A percentile compares a stretch with the other conserved stretches of the same genome.
Conservation (phyloP, 2,797 vertebrate genomes). For the Gouania willdenowi region DNA sequence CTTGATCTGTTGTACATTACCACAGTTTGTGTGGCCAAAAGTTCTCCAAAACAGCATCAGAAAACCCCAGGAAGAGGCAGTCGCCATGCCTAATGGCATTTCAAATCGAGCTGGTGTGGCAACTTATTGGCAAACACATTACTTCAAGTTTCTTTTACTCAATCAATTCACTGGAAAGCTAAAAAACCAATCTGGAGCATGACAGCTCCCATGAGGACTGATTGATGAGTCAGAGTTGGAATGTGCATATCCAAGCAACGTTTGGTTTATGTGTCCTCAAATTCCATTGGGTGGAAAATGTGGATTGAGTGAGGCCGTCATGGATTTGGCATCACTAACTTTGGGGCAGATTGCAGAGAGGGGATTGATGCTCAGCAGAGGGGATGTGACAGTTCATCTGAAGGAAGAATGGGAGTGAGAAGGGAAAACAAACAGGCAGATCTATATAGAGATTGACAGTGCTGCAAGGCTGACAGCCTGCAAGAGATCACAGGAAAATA, state of each 20-base stretch:
- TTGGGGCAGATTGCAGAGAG: constrained; percentile 65
- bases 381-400: constrained; percentile 76
- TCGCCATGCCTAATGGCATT: constrained; percentile 59
- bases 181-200: constrained; percentile 73
- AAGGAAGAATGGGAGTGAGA: constrained; percentile 67
- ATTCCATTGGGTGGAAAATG: constrained; percentile 74
- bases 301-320: constrained; percentile 74
- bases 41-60: constrained; percentile 40
- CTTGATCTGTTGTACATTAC: constrained; percentile 45
- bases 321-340: constrained; percentile 66
- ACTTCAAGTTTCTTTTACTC: constrained; percentile 76
- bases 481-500: constrained; percentile 42
- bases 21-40: constrained; percentile 47
- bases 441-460: constrained; percentile 75
- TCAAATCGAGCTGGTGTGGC: constrained; percentile 60
- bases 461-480: constrained; percentile 65
- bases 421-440: constrained; percentile 64
- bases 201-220: constrained; percentile 64
- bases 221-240: constrained; percentile 67
- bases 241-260: constrained; percentile 72
- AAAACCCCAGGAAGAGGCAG: constrained; percentile 48
- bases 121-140: constrained; percentile 76
- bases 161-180: constrained; percentile 74
- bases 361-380: constrained; percentile 73
- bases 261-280: constrained; percentile 68